Percentiles rank a stretch among this genome's conserved stretches.
Conservation (phyloP, 1,140 invertebrate genomes). For the Papilio dardanus region DNA sequence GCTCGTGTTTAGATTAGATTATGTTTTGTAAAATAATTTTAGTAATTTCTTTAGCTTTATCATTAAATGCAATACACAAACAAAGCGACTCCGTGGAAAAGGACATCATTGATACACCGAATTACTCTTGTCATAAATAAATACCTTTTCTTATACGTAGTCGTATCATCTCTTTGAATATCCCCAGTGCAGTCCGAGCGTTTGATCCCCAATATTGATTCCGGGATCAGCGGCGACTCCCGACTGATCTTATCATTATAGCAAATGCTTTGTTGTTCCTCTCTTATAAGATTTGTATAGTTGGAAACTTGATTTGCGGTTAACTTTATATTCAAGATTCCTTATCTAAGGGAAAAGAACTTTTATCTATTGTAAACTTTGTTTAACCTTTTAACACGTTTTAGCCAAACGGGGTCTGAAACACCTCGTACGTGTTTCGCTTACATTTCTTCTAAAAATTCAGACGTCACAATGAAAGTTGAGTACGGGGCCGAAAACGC, state of each 20-base stretch:
- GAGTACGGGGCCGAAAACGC: too few species aligned
- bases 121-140: not conserved
- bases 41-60: too few species aligned
- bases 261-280: conserved; percentile 63
- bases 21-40: too few species aligned
- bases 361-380: not conserved
- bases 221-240: conserved; percentile 59
- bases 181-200: conserved; percentile 45
- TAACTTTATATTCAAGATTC: not conserved
- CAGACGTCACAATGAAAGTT: too few species aligned
- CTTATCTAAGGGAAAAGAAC: not conserved
- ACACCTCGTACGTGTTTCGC: too few species aligned
- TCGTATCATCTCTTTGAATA: conserved; percentile 51
- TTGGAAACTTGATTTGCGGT: conserved; percentile 37
- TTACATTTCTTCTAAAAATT: too few species aligned
- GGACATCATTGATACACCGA: too few species aligned
- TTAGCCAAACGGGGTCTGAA: too few species aligned
- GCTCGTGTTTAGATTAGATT: too few species aligned
- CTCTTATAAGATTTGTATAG: conserved; percentile 52
- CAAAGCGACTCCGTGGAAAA: too few species aligned
- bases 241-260: conserved; percentile 73
- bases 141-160: not conserved
- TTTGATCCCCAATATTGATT: conserved; percentile 79
- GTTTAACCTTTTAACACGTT: not conserved
- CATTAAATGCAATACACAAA: too few species aligned